Conservation (phyloP, 2,888 invertebrate genomes). For the Elegia similella region DNA sequence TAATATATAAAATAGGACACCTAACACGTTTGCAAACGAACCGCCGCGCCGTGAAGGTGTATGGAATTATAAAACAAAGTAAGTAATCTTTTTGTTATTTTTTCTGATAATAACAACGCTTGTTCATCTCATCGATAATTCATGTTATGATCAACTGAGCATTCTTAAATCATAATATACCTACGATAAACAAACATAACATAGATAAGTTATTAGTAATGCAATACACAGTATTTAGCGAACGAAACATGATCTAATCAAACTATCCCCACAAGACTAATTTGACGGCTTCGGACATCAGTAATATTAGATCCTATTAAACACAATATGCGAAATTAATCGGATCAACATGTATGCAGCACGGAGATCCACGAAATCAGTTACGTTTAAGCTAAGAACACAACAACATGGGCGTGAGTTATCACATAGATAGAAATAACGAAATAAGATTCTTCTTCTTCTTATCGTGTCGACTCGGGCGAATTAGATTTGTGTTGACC, state of each 20-base stretch:
- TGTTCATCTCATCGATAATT: too few species aligned
- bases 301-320: conserved; percentile 19
- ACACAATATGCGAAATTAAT: conserved; percentile 29
- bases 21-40: too few species aligned
- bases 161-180: too few species aligned
- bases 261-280: conserved; percentile 11
- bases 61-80: too few species aligned
- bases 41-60: too few species aligned
- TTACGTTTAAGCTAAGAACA: background rate
- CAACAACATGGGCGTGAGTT: background rate
- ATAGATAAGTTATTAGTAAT: background rate
- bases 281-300: conserved; percentile 7
- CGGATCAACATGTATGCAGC: conserved; percentile 25
- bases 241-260: conserved; percentile 12
- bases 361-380: background rate
- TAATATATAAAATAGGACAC: too few species aligned
- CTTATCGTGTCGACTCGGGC: too few species aligned
- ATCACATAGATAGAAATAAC: background rate
- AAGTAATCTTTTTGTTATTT: too few species aligned
- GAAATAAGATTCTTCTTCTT: background rate
- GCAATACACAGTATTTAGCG: background rate
- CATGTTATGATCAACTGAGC: too few species aligned
- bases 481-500: too few species aligned
- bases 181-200: background rate
- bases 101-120: too few species aligned